Conservation (phyloP, 2,113 vertebrate genomes). For the Turdus rufiventris region DNA sequence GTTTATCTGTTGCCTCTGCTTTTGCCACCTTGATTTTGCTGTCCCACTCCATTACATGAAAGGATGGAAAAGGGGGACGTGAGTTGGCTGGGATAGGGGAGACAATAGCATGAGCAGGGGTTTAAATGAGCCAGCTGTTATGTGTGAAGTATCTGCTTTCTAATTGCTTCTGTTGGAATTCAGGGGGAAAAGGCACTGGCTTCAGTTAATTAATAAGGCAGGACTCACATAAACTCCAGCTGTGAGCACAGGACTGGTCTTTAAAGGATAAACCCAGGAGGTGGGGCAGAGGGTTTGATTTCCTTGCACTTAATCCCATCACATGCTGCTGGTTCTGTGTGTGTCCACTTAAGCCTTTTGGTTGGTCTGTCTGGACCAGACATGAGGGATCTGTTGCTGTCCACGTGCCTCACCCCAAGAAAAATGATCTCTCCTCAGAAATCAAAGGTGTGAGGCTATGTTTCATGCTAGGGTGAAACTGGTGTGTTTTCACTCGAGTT, state of each 20-base stretch:
- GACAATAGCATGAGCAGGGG: neutral
- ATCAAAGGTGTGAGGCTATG: constrained; percentile 23
- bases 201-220: constrained; percentile 70
- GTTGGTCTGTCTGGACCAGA: constrained; percentile 37
- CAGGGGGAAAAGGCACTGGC: neutral
- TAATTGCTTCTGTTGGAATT: constrained; percentile 65
- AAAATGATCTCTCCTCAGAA: constrained; percentile 41
- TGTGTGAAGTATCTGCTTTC: constrained; percentile 59
- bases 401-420: neutral
- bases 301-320: constrained; percentile 34
- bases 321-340: constrained; percentile 35
- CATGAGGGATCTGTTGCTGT: constrained; percentile 4
- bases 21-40: constrained; percentile 11
- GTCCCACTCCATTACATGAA: neutral
- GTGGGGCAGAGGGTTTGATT: constrained; percentile 48
- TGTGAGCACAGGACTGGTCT: constrained; percentile 64
- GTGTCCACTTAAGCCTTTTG: constrained; percentile 39
- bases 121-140: constrained; percentile 59
- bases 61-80: neutral
- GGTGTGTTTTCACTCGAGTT: neutral
- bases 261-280: constrained; percentile 55
- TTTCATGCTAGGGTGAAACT: neutral
- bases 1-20: neutral
- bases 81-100: neutral
- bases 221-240: constrained; percentile 67